Percentiles rank a stretch among this genome's conserved stretches.
These are phyloP conservation scores for Grammomys surdaster DNA, from an alignment of 2,113 vertebrate genomes.

Conservation along the genomic window DNA sequence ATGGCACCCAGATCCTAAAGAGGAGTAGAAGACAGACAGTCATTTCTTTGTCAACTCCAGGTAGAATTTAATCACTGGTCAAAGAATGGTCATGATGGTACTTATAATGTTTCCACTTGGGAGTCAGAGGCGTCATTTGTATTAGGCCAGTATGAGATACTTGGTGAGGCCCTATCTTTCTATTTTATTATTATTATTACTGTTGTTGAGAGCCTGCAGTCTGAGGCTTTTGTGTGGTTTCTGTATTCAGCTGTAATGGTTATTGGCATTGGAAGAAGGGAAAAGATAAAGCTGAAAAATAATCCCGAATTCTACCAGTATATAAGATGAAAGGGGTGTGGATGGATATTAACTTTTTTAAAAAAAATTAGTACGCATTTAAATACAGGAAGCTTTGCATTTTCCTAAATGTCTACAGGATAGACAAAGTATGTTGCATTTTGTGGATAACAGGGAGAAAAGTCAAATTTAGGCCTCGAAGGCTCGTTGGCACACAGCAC, in stretches of 20 bases:
- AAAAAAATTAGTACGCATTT: too few species aligned
- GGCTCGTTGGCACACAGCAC: fast-evolving
- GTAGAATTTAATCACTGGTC: neutral
- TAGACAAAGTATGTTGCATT: neutral
- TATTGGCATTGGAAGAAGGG: neutral
- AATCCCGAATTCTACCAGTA: neutral
- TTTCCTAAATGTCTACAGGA: neutral
- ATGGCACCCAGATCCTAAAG: neutral
- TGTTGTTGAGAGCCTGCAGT: neutral
- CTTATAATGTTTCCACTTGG: too few species aligned
- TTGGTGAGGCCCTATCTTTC: neutral
- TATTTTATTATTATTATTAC: neutral
- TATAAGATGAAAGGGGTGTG: neutral
- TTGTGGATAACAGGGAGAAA: neutral
- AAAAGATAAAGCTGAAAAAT: neutral
- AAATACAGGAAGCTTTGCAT: neutral
- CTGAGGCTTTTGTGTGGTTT: neutral
- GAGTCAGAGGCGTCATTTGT: neutral
- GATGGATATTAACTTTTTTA: neutral
- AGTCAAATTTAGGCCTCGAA: neutral
- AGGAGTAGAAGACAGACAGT: neutral
- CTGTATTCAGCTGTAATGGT: neutral
- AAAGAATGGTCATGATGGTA: too few species aligned
- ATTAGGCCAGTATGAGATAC: neutral
- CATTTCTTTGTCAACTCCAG: neutral